Evolutionary conservation across 2,888 invertebrate species (phyloP).

Genomic region (Sarcophaga variegata): DNA sequence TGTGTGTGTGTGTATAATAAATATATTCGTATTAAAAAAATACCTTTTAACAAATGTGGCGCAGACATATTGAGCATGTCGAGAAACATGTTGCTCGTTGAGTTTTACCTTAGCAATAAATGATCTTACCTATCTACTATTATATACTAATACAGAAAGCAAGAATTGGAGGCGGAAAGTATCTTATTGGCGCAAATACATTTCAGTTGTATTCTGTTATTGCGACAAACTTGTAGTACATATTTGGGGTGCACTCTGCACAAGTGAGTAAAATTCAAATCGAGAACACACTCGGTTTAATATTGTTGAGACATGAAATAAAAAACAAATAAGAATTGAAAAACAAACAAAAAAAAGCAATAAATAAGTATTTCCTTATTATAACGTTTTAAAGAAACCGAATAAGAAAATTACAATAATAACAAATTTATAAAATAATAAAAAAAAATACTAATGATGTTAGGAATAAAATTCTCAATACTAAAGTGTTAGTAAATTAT

Average conservation of each 20-base stretch:
- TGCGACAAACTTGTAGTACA: slow-evolving; percentile 52
- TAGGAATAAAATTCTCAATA: neutral
- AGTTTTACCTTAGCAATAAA: slow-evolving; percentile 10
- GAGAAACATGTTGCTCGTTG: slow-evolving; percentile 22
- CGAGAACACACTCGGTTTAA: slow-evolving; percentile 27
- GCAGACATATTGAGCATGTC: neutral
- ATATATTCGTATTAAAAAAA: slow-evolving; percentile 5
- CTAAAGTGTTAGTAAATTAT: neutral
- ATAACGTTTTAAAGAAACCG: slow-evolving; percentile 28
- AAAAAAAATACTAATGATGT: neutral
- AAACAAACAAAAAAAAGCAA: neutral
- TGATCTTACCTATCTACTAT: slow-evolving; percentile 4
- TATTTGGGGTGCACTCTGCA: slow-evolving; percentile 53
- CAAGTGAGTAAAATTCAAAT: slow-evolving; percentile 52
- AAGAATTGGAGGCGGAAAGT: slow-evolving; percentile 48
- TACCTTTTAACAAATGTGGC: slow-evolving; percentile 6
- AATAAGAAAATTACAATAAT: slow-evolving; percentile 30
- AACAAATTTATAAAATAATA: slow-evolving; percentile 21
- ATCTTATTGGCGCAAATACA: slow-evolving; percentile 60
- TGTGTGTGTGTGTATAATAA: neutral
- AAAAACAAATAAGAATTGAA: slow-evolving; percentile 13
- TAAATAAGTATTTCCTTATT: slow-evolving; percentile 18
- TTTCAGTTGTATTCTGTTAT: slow-evolving; percentile 62
- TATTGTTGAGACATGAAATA: slow-evolving; percentile 43
- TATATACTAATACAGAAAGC: neutral